Evolutionary conservation across 2,888 invertebrate species (phyloP).

Genomic region (Buathra laborator): DNA sequence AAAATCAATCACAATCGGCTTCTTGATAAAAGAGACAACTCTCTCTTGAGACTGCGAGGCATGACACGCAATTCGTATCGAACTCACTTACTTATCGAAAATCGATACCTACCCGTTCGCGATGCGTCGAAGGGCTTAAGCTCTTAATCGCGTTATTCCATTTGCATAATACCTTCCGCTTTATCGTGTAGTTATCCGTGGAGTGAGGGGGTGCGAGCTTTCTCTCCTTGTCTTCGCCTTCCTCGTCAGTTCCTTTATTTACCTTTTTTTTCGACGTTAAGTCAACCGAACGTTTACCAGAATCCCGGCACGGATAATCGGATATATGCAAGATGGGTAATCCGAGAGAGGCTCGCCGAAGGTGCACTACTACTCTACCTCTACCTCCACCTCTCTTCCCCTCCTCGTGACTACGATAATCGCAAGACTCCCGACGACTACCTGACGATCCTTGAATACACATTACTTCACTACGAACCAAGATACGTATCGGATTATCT

Average conservation of each 20-base stretch:
- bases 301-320: constrained; percentile 37
- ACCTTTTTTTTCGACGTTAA: constrained; percentile 11
- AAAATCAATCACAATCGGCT: background rate
- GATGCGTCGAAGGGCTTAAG: constrained; percentile 68
- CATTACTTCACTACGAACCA: background rate
- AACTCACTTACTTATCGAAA: constrained; percentile 48
- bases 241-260: constrained; percentile 41
- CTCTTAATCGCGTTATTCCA: constrained; percentile 78
- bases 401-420: background rate
- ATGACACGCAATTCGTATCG: constrained; percentile 9
- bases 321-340: constrained; percentile 47
- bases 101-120: constrained; percentile 13
- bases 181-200: constrained; percentile 56
- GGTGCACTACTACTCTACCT: background rate
- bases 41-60: background rate
- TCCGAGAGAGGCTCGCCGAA: constrained; percentile 19
- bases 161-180: constrained; percentile 75
- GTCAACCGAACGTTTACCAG: constrained; percentile 47
- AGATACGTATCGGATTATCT: background rate
- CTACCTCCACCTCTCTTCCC: background rate
- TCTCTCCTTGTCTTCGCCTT: constrained; percentile 43
- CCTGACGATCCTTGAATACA: constrained; percentile 13
- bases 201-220: constrained; percentile 38
- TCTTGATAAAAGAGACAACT: background rate
- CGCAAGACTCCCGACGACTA: constrained; percentile 22